A percentile compares a stretch with the other conserved stretches of the same genome.
phyloP scores from a whole-genome alignment of 53 echinoderm and acorn worm genomes.

The Mesocentrotus franciscanus region DNA sequence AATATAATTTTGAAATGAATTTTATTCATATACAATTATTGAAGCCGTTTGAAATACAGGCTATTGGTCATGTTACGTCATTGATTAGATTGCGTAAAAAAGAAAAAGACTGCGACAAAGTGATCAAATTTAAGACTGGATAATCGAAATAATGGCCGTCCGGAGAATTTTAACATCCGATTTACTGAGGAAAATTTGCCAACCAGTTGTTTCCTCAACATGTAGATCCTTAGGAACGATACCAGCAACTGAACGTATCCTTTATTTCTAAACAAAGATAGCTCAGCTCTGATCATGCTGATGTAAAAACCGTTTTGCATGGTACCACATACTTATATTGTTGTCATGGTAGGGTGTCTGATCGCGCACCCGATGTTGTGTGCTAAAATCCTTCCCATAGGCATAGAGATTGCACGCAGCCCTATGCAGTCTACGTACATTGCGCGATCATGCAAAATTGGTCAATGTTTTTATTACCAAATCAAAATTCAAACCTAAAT shows the following conservation, averaged over 20 bases:
- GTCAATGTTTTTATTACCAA: no score
- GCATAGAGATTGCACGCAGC: no score
- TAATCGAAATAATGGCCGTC: constrained; percentile 28
- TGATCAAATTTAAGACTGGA: background rate
- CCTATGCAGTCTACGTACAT: no score
- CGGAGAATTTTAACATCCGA: constrained; percentile 29
- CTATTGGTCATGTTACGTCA: background rate
- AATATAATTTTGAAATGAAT: background rate
- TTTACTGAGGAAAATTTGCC: constrained; percentile 20
- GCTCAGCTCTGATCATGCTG: background rate
- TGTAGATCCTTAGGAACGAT: constrained; percentile 42
- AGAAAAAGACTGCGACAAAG: background rate
- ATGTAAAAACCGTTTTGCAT: background rate
- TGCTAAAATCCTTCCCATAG: no score
- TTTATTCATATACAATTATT: background rate
- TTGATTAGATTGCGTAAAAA: background rate
- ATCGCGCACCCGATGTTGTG: no score
- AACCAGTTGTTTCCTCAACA: constrained; percentile 19
- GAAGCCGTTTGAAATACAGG: background rate
- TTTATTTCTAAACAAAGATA: background rate
- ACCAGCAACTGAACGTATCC: constrained; percentile 45
- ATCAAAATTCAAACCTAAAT: no score
- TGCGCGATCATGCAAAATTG: no score
- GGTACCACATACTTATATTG: background rate
- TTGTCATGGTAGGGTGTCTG: background rate